Base-by-base conservation (phyloP, 1,140 invertebrate species). In the Sycophila sp. region DNA sequence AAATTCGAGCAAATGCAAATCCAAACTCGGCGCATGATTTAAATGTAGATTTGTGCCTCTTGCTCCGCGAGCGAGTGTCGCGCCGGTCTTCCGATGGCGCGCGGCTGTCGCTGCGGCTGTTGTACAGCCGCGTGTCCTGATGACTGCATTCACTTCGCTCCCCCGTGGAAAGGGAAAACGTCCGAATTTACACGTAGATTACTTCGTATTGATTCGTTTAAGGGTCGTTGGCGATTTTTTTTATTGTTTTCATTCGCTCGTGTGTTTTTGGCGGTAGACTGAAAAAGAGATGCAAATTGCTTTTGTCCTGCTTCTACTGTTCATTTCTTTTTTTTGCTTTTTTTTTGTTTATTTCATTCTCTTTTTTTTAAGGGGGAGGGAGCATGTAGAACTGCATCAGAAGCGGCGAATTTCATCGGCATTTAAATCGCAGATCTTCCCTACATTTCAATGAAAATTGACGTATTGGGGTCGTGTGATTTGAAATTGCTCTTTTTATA, bases 31-130 rank as follows among this genome's bases (percentile, higher is more conserved):
- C 19, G 32, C 32, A 26, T 17, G 30, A 56, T 56, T 56, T 34
- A 56, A 56, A 56, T 56, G 53, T 56, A 56, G 53, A 56, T 56
- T 56, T 19, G 30, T 55, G n/a, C n/a, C n/a, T n/a, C n/a, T n/a
- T n/a, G n/a, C n/a, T n/a, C n/a, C 47, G 19, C 47, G 26, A 7
- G 2, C 53, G 6, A 15, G 42, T 17, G 53, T 34, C 30, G 53
- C 22, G n/a, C n/a, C n/a, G 53, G 30, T 36, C 17, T 56, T 24
- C 19, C 42, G 42, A 22, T 11, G 42, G 6, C 19, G 42, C 42
- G 15, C 19, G 1, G n/a, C 26, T 53, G 26, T 26, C 26, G 24
- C 53, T 6, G 32, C 30, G 4, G 53, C 28, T 55, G 30, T 55
- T 36, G 32, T 56, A 11, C 22, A 26, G 22, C 15, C 30, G 6